phyloP scores from a whole-genome alignment of 2,888 invertebrate species.

The Drosophila pseudotakahashii region DNA sequence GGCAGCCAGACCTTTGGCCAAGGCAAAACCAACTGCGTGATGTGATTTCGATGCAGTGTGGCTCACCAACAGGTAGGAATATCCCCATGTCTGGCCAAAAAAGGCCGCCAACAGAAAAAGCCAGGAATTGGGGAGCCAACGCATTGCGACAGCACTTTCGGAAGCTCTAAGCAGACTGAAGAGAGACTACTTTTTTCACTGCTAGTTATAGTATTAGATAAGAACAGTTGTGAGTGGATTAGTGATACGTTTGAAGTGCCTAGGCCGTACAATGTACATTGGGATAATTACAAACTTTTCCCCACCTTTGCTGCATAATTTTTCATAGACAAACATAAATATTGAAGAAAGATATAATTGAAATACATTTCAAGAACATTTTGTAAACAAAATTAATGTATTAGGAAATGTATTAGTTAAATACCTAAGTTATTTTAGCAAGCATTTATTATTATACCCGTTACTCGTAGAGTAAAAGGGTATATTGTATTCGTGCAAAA shows the following conservation, averaged over 20 bases:
- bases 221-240: not conserved
- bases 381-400: too few species aligned
- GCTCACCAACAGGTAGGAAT: slow-evolving; percentile 66
- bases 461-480: too few species aligned
- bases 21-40: slow-evolving; percentile 71
- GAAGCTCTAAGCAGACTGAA: not conserved
- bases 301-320: too few species aligned
- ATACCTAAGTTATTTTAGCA: too few species aligned
- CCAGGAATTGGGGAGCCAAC: not conserved
- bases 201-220: slow-evolving; percentile 11
- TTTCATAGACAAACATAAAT: too few species aligned
- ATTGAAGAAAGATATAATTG: too few species aligned
- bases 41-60: slow-evolving; percentile 69
- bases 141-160: slow-evolving; percentile 10
- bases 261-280: not conserved
- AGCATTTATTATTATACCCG: too few species aligned
- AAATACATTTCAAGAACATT: too few species aligned
- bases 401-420: too few species aligned
- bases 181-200: not conserved
- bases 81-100: slow-evolving; percentile 47
- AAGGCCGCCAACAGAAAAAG: slow-evolving; percentile 15
- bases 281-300: not conserved
- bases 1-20: slow-evolving; percentile 78
- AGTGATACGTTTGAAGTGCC: not conserved
- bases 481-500: too few species aligned